Percentiles rank a stretch among this genome's conserved stretches.
Conservation (phyloP, 2,888 invertebrate genomes). For the Oasisia sp. region DNA sequence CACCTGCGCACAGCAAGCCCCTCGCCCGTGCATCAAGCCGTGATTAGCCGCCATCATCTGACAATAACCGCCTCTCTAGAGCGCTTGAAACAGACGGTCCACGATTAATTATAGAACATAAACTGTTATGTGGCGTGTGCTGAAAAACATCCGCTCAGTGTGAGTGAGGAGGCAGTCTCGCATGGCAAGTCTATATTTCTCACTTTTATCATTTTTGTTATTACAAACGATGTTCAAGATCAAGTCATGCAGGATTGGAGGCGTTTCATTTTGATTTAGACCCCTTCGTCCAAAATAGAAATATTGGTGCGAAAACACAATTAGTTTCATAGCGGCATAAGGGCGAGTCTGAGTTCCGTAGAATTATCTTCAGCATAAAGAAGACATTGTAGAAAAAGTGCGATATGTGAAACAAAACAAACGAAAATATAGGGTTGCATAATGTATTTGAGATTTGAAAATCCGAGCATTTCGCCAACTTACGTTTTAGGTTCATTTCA, state of each 20-base stretch:
- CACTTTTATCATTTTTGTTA: not conserved
- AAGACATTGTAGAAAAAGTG: too few species aligned
- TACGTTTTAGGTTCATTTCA: too few species aligned
- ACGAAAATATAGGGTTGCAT: too few species aligned
- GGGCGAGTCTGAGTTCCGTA: too few species aligned
- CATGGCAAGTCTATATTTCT: not conserved
- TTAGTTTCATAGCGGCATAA: too few species aligned
- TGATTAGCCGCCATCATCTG: not conserved
- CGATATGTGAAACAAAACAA: too few species aligned
- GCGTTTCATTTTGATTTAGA: not conserved
- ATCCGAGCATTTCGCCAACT: too few species aligned
- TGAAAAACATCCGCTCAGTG: not conserved
- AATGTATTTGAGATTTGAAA: too few species aligned
- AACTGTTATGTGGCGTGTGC: not conserved
- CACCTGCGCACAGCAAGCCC: not conserved
- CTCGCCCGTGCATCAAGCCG: not conserved
- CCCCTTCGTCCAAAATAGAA: too few species aligned
- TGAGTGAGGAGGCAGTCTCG: not conserved
- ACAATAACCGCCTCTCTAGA: not conserved
- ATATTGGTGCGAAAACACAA: too few species aligned
- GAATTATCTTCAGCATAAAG: too few species aligned
- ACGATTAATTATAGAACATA: conserved; percentile 13
- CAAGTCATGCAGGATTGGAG: not conserved
- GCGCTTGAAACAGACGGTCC: not conserved
- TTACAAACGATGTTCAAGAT: not conserved